Evolutionary conservation across 2,113 vertebrate species (phyloP).

Genomic region (Mellivora capensis): DNA sequence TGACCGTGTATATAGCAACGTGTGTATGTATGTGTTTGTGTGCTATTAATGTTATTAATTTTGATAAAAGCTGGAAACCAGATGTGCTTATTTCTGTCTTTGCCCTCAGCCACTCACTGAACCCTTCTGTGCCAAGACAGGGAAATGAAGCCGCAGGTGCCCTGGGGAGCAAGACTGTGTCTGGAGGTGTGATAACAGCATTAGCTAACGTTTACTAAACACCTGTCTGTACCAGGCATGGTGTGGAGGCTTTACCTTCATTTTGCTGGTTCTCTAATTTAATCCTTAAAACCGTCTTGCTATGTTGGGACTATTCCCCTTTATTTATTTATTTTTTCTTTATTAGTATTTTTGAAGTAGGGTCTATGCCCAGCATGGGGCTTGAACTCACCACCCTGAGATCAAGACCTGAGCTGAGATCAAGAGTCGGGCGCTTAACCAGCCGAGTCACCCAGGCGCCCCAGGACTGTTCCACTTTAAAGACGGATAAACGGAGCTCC

Average conservation of each 20-base stretch:
- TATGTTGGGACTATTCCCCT: background rate
- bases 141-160: background rate
- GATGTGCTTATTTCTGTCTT: constrained; percentile 21
- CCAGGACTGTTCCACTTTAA: background rate
- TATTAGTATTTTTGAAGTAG: background rate
- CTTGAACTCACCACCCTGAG: background rate
- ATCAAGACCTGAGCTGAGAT: background rate
- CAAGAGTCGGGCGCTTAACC: background rate
- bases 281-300: background rate
- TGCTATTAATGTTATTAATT: constrained; percentile 82
- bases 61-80: constrained; percentile 78
- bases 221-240: background rate
- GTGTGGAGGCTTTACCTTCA: background rate
- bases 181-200: background rate
- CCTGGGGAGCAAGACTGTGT: background rate
- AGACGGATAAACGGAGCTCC: background rate
- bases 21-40: constrained; percentile 78
- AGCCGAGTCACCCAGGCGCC: background rate
- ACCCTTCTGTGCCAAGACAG: background rate
- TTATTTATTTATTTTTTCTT: background rate
- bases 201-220: background rate
- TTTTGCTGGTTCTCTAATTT: background rate
- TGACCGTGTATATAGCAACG: constrained; percentile 79
- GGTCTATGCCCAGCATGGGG: background rate
- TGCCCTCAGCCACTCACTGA: background rate